Conservation (phyloP, 2,113 vertebrate genomes). For the Tupaia chinensis region DNA sequence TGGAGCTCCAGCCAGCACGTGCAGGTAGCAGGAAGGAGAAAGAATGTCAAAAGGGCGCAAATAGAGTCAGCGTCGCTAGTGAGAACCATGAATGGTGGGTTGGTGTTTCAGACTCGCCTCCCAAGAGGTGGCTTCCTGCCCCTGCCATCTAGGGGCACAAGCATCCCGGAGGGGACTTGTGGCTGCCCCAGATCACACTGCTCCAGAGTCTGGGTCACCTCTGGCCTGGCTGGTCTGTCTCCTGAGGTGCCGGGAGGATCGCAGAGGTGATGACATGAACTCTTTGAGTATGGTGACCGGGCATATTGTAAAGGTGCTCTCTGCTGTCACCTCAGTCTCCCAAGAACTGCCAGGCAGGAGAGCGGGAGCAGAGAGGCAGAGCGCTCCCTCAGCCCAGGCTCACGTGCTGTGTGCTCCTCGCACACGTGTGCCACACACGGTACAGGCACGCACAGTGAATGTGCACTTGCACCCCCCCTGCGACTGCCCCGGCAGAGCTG, state of each 20-base stretch:
- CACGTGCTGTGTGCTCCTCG: accelerated
- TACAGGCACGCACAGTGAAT: accelerated
- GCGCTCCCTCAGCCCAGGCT: no score
- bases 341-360: background rate
- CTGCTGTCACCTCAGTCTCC: background rate
- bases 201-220: background rate
- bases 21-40: background rate
- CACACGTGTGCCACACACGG: accelerated
- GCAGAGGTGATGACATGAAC: background rate
- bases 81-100: background rate
- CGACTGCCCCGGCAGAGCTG: background rate
- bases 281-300: background rate
- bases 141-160: background rate
- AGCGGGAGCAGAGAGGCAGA: background rate
- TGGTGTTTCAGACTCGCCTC: background rate
- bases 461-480: no score
- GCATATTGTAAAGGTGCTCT: background rate
- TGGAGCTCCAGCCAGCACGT: constrained; percentile 17
- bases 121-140: background rate
- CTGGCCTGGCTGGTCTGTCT: background rate
- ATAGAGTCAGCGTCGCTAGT: background rate
- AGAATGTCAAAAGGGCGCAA: background rate
- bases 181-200: background rate
- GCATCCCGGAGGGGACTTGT: background rate
- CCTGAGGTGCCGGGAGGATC: background rate